Evolutionary conservation across 2,797 vertebrate genomes (phyloP), one percentile per base, ranked within the genome.

Genomic region (Pempheris klunzingeri): DNA sequence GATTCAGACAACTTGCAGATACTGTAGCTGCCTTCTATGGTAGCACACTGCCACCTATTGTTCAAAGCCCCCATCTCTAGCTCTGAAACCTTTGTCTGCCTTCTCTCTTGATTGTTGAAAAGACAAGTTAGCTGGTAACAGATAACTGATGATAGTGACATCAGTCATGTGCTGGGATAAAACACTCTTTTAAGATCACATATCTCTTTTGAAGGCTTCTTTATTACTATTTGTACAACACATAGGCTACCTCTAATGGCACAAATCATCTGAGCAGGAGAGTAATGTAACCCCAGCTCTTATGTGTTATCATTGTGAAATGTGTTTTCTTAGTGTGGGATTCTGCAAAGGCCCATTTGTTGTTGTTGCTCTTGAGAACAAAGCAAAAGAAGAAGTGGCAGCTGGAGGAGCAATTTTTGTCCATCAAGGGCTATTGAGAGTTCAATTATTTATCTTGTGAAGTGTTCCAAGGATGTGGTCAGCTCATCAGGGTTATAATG

Each of bases 21-120:
- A 36, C 62, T 36, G 76, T 7, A 5, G 74, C 74, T 71, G 67
- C 77, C 68, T 90, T 95, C 82, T 86, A 87, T 93, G 95, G 95
- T 92, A 91, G 90, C 91, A 95, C 91, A 96, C 93, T 95, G 95
- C 95, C 95, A 96, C 95, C 95, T 96, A 95, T 93, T 92, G 94
- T 82, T 83, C 76, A 78, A 84, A 84, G 68, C 20, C 11, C 34
- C n/a, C 70, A 59, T 72, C 58, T 77, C 69, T 52, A 28, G 26
- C 79, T 71, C 68, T 38, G 55, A 81, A 86, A 83, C 86, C 88
- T 83, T 91, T 93, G 84, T 87, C 81, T 84, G 72, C 71, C 69
- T 81, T 34, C 72, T 80, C 71, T 71, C 85, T 80, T 84, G 91
- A 92, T 92, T 91, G 88, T 77, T 86, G 87, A 84, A 76, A 78